These are phyloP conservation scores for Papilio polyxenes DNA, from an alignment of 1,140 invertebrate genomes.

Conservation along the genomic window DNA sequence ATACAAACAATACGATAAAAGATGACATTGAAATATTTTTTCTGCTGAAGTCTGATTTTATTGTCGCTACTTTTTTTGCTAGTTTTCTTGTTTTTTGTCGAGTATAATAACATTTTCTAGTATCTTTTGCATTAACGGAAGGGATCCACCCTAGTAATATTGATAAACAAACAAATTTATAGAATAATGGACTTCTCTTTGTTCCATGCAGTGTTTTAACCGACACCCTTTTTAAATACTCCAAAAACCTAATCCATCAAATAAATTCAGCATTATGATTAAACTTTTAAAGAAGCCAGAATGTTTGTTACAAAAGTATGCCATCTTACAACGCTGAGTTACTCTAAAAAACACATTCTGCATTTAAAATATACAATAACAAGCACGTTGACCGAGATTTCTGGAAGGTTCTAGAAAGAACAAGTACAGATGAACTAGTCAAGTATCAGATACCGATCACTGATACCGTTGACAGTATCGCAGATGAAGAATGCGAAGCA, in stretches of 20 bases:
- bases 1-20: constrained; percentile 24
- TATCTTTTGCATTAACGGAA: background rate
- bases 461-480: constrained; percentile 33
- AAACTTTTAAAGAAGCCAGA: no score
- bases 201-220: no score
- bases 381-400: background rate
- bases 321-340: background rate
- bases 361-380: background rate
- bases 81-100: background rate
- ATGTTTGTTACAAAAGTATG: no score
- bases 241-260: no score
- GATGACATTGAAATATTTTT: constrained; percentile 26
- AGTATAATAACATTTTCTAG: background rate
- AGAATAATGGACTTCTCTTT: no score
- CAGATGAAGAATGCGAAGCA: constrained; percentile 20
- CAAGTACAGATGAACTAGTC: background rate
- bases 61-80: background rate
- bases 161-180: no score
- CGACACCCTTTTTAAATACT: no score
- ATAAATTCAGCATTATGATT: no score
- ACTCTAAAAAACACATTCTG: background rate
- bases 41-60: background rate
- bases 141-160: background rate
- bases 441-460: constrained; percentile 28
- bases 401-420: background rate